Evolutionary conservation across 2,113 vertebrate species (phyloP), one percentile per base, ranked within the genome.

Genomic region (Theristicus caerulescens): DNA sequence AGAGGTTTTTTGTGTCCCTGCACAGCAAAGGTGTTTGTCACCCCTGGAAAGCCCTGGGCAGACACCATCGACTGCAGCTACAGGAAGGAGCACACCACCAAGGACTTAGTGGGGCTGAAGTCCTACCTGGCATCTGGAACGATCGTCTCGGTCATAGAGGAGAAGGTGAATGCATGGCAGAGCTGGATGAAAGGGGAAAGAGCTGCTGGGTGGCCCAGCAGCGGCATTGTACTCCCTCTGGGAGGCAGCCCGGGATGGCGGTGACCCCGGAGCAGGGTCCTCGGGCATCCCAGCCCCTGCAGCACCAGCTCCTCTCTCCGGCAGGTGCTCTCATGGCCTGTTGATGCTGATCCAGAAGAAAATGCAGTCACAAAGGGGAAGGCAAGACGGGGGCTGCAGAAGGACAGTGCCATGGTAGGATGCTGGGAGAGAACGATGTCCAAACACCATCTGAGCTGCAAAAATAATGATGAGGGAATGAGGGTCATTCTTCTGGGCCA

Each of bases 121-220:
- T 98, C 94, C 91, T 99, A 98, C 87, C 95, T 99, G 91, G 94
- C 87, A 7, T 74, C 76, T 6, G 99, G 99, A 59, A 98, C 98
- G 0, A 64, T n/a, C 0, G 66, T 99, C 24, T 96, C 97, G 0
- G 82, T 99, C 5, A 94, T 98, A 70, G 98, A 99, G 92, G 98
- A 99, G 95, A 99, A 99, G 99, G 99, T 99, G 89, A 76, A 54
- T 1, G 14, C 14, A 5, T 49, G 66, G 40, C 21, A 9, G 3
- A 9, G 22, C 26, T 46, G 36, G 55, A 4, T 32, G 20, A 51
- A 67, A 61, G 42, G 40, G 42, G 54, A 44, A 77, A 38, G 6
- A 77, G 69, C 69, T 81, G 47, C 40, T 73, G 88, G 36, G 62
- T 73, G 27, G 21, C n/a, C 26, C 29, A 61, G 88, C 62, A 79